A percentile compares a stretch with the other conserved stretches of the same genome.
phyloP scores from a whole-genome alignment of 1,140 invertebrate genomes.

The Cydia fagiglandana region DNA sequence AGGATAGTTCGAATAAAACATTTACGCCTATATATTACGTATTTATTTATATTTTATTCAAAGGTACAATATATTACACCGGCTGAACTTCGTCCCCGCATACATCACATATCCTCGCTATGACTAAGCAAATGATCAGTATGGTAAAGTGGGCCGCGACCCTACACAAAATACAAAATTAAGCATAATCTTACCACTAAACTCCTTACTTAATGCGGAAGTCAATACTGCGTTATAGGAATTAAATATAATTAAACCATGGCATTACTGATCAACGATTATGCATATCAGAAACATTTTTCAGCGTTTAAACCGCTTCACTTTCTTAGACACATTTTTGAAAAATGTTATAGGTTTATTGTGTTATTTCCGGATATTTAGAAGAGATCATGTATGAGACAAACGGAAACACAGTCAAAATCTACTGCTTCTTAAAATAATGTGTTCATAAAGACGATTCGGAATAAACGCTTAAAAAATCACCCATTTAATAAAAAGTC shows the following conservation, averaged over 20 bases:
- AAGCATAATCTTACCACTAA: slow-evolving; percentile 72
- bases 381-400: no score
- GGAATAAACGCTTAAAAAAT: background rate
- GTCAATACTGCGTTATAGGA: slow-evolving; percentile 74
- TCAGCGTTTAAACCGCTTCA: background rate
- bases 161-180: slow-evolving; percentile 75
- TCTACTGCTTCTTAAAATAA: background rate
- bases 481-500: slow-evolving; percentile 46
- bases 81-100: slow-evolving; percentile 64
- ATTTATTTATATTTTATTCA: slow-evolving; percentile 78
- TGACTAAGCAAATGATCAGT: slow-evolving; percentile 72
- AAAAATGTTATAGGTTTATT: background rate
- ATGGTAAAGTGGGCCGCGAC: slow-evolving; percentile 64
- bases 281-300: slow-evolving; percentile 50
- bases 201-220: slow-evolving; percentile 70
- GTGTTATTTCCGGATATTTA: no score
- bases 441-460: background rate
- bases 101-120: slow-evolving; percentile 63
- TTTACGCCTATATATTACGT: slow-evolving; percentile 74
- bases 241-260: slow-evolving; percentile 68
- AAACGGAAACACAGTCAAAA: background rate
- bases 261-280: slow-evolving; percentile 67
- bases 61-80: slow-evolving; percentile 80
- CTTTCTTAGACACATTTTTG: background rate
- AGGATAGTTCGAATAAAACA: slow-evolving; percentile 42